Conservation (phyloP, 2,113 vertebrate genomes). For the Castor canadensis region DNA sequence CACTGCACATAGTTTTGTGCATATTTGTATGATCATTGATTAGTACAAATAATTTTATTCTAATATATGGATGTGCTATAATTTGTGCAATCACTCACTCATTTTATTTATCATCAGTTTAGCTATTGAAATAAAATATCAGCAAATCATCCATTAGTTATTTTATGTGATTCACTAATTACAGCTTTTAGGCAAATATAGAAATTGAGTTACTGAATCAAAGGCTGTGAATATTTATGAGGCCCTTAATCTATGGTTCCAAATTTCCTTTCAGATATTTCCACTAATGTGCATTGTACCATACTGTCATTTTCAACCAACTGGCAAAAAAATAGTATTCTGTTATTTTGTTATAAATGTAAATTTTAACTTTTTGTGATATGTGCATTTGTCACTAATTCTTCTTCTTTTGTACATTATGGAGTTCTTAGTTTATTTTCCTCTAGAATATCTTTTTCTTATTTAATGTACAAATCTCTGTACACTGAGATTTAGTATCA, state of each 20-base stretch:
- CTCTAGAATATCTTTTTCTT: background rate
- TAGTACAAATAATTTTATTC: conserved; percentile 17
- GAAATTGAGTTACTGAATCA: background rate
- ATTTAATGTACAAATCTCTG: background rate
- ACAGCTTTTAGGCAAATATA: background rate
- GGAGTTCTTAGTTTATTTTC: background rate
- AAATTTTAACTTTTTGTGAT: background rate
- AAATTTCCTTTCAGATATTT: conserved; percentile 7
- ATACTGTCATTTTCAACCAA: background rate
- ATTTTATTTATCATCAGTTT: background rate
- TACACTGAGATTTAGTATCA: background rate
- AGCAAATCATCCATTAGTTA: background rate
- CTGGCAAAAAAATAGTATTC: background rate
- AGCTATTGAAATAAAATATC: conserved; percentile 20
- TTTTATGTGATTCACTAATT: background rate
- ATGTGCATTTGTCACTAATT: background rate
- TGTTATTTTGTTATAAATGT: background rate
- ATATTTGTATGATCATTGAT: background rate
- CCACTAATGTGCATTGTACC: background rate
- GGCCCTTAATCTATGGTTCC: background rate
- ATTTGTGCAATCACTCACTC: background rate
- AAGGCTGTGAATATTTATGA: conserved; percentile 13
- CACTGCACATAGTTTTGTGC: background rate
- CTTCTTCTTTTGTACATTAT: no score
- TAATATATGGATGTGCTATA: background rate